A percentile compares a stretch with the other conserved stretches of the same genome.
Evolutionary conservation across 2,797 vertebrate species (phyloP).

Genomic region (Channa striata): DNA sequence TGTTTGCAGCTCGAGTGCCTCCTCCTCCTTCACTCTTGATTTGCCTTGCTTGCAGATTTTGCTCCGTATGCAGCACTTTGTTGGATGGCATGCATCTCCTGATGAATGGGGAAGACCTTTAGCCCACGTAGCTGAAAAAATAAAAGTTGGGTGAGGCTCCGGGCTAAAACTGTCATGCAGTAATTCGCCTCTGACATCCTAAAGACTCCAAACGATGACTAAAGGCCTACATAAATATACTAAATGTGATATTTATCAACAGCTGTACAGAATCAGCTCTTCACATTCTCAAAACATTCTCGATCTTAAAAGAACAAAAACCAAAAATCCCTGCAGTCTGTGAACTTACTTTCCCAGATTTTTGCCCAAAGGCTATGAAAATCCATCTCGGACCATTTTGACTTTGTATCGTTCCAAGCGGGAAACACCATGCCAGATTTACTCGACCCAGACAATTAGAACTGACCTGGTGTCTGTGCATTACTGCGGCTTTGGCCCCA

Average conservation of each 20-base stretch:
- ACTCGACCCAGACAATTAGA: conserved; percentile 70
- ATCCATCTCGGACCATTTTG: conserved; percentile 48
- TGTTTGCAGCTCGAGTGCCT: conserved; percentile 53
- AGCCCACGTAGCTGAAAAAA: conserved; percentile 56
- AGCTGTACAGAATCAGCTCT: conserved; percentile 10
- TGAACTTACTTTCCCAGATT: conserved; percentile 36
- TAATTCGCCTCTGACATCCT: conserved; percentile 31
- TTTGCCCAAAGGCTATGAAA: conserved; percentile 46
- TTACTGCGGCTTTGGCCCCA: conserved; percentile 49
- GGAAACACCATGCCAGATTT: conserved; percentile 49
- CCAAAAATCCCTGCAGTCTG: conserved; percentile 1
- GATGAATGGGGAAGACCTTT: conserved; percentile 77
- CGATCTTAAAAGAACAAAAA: conserved; percentile 3
- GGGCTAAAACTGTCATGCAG: conserved; percentile 25
- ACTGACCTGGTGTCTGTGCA: conserved; percentile 50
- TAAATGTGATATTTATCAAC: conserved; percentile 18
- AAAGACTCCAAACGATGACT: background rate
- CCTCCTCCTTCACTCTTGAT: conserved; percentile 40
- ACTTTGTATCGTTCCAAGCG: conserved; percentile 45
- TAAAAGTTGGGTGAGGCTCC: conserved; percentile 42
- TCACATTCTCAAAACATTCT: conserved; percentile 1
- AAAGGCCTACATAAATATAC: conserved; percentile 5
- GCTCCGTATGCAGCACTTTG: conserved; percentile 74
- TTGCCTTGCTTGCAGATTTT: conserved; percentile 78
- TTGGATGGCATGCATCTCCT: conserved; percentile 56